Evolutionary conservation across 2,797 vertebrate species (phyloP).

Genomic region (Acanthurus tractus): DNA sequence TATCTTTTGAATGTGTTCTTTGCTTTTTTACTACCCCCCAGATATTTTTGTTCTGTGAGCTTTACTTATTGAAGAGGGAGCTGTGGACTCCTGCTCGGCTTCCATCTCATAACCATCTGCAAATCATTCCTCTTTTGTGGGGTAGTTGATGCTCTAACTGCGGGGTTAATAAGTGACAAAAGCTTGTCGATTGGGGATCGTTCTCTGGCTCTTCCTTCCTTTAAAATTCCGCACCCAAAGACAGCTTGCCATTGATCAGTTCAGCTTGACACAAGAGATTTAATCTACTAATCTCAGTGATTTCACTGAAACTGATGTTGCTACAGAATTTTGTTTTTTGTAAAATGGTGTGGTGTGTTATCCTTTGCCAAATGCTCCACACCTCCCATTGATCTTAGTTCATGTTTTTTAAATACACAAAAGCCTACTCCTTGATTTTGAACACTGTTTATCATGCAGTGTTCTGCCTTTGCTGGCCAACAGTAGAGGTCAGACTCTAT

Average conservation of each 20-base stretch:
- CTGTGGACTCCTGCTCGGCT: neutral
- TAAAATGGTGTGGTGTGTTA: neutral
- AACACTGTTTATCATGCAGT: conserved; percentile 30
- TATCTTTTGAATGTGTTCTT: neutral
- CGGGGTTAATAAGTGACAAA: neutral
- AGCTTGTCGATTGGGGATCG: neutral
- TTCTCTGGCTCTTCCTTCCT: neutral
- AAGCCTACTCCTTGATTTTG: conserved; percentile 32
- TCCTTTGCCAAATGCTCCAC: too few relatives aligned
- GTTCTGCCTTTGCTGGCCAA: conserved; percentile 42
- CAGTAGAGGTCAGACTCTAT: conserved; percentile 64
- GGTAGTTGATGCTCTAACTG: neutral
- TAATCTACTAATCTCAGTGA: neutral
- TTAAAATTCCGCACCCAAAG: conserved; percentile 4
- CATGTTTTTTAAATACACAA: conserved; percentile 8
- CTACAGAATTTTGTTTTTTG: neutral
- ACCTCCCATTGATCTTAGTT: neutral
- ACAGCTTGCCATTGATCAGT: neutral
- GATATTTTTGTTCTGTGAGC: neutral
- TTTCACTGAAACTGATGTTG: neutral
- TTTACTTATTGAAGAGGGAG: neutral
- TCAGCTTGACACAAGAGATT: conserved; percentile 1
- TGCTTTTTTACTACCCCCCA: neutral
- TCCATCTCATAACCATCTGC: neutral
- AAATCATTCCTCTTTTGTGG: neutral